Conservation (phyloP, 2,888 invertebrate species). For the Clunio marinus region DNA sequence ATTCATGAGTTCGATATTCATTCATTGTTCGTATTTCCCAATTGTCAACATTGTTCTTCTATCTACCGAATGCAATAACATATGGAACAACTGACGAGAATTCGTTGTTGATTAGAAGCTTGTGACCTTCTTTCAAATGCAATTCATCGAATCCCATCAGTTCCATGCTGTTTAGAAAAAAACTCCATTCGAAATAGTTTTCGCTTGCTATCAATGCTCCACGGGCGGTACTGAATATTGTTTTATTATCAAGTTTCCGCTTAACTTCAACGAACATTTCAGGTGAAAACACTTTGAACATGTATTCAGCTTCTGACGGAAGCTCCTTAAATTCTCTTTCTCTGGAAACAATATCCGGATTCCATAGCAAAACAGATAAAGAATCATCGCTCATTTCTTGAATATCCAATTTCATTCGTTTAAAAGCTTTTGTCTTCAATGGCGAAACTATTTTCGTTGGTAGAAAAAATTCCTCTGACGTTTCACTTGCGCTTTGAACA, state of each 20-base stretch:
- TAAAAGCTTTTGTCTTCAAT: background rate
- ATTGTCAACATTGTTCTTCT: background rate
- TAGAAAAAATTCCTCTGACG: background rate
- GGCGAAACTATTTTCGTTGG: constrained; percentile 26
- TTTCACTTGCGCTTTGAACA: background rate
- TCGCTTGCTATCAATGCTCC: constrained; percentile 38
- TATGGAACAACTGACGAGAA: constrained; percentile 25
- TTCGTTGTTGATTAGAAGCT: constrained; percentile 36
- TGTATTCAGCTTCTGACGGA: constrained; percentile 15
- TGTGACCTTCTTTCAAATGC: constrained; percentile 20
- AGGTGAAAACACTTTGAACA: constrained; percentile 13
- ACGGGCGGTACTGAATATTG: constrained; percentile 34
- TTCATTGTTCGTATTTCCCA: background rate
- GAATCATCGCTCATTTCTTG: background rate
- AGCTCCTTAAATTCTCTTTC: background rate
- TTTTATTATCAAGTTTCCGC: constrained; percentile 18
- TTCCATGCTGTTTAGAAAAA: constrained; percentile 13
- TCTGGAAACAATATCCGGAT: background rate
- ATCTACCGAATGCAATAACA: constrained; percentile 36
- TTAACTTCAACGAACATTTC: constrained; percentile 33
- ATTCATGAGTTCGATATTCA: constrained; percentile 3
- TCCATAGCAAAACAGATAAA: constrained; percentile 20
- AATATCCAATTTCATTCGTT: constrained; percentile 16
- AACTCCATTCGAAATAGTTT: constrained; percentile 39
- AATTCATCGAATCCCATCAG: constrained; percentile 35